phyloP scores from a whole-genome alignment of 2,888 invertebrate genomes.

The Andrena camellia region DNA sequence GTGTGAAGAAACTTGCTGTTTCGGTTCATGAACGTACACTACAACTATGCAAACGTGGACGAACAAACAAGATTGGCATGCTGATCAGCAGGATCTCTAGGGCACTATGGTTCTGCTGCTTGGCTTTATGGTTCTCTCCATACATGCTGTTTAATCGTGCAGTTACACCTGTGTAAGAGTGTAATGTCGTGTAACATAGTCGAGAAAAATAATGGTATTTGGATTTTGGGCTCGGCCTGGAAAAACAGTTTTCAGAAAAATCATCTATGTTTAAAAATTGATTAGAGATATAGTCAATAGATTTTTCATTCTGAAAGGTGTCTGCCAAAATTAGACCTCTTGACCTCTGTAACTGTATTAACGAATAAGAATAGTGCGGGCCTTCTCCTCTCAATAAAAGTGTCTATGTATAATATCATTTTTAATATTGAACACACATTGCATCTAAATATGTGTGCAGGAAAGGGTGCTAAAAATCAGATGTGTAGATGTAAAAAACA shows the following conservation, averaged over 20 bases:
- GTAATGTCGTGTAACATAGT: conserved; percentile 35
- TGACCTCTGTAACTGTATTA: background rate
- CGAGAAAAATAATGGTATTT: background rate
- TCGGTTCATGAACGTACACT: background rate
- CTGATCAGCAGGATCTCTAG: conserved; percentile 54
- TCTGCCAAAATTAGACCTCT: background rate
- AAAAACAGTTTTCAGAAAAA: background rate
- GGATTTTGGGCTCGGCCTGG: conserved; percentile 6
- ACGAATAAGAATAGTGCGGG: background rate
- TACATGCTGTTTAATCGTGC: conserved; percentile 68
- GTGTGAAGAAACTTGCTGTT: background rate
- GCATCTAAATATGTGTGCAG: background rate
- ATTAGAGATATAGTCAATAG: background rate
- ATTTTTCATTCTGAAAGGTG: background rate
- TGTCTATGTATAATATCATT: background rate
- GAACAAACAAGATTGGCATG: conserved; percentile 53
- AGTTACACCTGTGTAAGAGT: conserved; percentile 62
- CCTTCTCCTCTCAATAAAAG: background rate
- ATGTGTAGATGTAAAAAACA: background rate
- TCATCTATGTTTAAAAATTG: background rate
- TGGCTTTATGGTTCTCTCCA: conserved; percentile 47
- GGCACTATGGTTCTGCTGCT: conserved; percentile 51
- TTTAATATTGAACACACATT: background rate
- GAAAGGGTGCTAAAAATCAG: conserved; percentile 1
- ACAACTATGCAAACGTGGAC: conserved; percentile 37